Base-by-base conservation (phyloP, 1,140 invertebrate species). In the Dreissena polymorpha region DNA sequence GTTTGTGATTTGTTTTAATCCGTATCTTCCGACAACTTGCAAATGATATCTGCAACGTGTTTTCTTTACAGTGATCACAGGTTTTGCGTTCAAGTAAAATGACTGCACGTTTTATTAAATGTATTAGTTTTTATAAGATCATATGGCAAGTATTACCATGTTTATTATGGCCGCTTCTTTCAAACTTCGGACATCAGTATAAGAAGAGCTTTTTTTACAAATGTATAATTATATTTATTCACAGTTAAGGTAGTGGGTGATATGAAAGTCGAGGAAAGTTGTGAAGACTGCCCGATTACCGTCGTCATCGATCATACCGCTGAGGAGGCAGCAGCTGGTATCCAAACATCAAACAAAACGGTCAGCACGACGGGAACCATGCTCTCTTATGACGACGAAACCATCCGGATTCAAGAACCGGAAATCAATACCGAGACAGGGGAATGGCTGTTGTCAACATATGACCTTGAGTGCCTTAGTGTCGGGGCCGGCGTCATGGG, bases 401-500 rank as follows among this genome's bases (percentile, higher is more conserved):
- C 65, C 27, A 53, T 53, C 64, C 64, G 72, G n/a, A 82, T 71
- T 50, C n/a, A 73, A 55, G 78, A 72, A 57, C 82, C 86, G 63
- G n/a, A 55, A 0, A 87, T 88, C 51, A 86, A 88, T 65, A 27
- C 70, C 16, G 23, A 50, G 8, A 89, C 76, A 12, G 88, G 88
- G 0, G 91, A 91, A 79, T 92, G 91, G 91, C 73, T 88, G 55
- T 53, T 92, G 8, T 86, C 85, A 0, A 86, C 85, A 23, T 90
- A 86, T 72, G 91, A 92, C 53, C 85, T 92, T 55, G 89, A 91
- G 69, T 91, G 90, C 55, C 89, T 92, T 27, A 86, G 75, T 53
- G 82, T 90, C 18, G 91, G 91, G 13, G 88, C 90, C 2, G 91
- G 90, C 0, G 90, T 92, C 39, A 75, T 91, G 10, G 91, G 90